Percentiles rank a stretch among this genome's conserved stretches.
Evolutionary conservation across 2,113 vertebrate genomes (phyloP).

Genomic region (Fukomys damarensis): DNA sequence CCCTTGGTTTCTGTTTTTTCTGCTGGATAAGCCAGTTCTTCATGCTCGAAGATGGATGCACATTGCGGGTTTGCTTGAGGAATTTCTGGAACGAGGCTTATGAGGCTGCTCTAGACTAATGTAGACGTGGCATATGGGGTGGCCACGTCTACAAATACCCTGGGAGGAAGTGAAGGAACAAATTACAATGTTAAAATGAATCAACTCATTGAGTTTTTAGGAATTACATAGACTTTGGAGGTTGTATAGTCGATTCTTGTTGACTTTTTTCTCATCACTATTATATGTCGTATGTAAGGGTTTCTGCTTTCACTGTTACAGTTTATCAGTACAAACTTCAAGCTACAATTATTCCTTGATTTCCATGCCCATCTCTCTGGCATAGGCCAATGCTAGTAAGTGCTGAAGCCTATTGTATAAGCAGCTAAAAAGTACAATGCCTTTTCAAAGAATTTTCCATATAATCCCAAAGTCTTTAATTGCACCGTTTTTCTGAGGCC

Average conservation of each 20-base stretch:
- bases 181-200: not conserved
- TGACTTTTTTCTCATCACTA: not conserved
- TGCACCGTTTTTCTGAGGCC: not conserved
- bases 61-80: not conserved
- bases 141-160: not conserved
- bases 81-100: not conserved
- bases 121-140: not conserved
- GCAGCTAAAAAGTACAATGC: not conserved
- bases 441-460: not conserved
- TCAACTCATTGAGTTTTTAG: not conserved
- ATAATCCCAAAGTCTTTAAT: not conserved
- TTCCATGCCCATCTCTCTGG: not conserved
- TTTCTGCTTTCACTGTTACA: not conserved
- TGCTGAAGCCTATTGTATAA: not conserved
- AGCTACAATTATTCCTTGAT: not conserved
- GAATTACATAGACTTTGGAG: not conserved
- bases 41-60: not conserved
- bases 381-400: not conserved
- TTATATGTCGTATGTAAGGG: not conserved
- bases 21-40: not conserved
- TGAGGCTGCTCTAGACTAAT: not conserved
- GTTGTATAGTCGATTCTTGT: not conserved
- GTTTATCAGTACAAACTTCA: not conserved
- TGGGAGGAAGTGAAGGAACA: constrained; percentile 24
- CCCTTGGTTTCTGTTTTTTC: not conserved